Conservation (phyloP, 2,888 invertebrate species). For the Drosophila formosana region DNA sequence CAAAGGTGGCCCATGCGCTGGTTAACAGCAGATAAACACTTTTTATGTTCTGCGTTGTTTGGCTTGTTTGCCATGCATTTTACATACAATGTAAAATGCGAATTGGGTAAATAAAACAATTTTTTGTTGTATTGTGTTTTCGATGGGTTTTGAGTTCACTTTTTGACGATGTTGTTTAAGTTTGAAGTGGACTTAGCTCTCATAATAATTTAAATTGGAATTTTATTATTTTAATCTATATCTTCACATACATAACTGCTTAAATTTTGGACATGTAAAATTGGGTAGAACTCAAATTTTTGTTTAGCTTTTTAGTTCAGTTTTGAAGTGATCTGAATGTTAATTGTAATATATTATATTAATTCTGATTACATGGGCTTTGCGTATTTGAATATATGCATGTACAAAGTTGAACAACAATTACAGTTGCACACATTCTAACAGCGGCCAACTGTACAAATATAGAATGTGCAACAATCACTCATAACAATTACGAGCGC, state of each 20-base stretch:
- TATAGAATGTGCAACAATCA: constrained; percentile 32
- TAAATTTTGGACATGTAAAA: constrained; percentile 30
- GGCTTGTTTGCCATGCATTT: constrained; percentile 50
- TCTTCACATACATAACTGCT: no score
- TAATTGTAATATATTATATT: no score
- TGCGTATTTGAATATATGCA: not conserved
- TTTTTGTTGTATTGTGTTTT: not conserved
- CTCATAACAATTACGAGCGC: constrained; percentile 25
- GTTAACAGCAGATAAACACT: constrained; percentile 38
- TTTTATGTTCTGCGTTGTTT: constrained; percentile 46
- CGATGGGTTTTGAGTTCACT: not conserved
- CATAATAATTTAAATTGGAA: no score
- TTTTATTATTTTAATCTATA: no score
- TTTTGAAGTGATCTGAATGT: no score
- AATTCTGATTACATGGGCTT: not conserved
- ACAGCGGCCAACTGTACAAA: constrained; percentile 30
- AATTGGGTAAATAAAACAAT: constrained; percentile 14
- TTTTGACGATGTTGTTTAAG: no score
- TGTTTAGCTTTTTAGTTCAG: no score
- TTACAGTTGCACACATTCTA: not conserved
- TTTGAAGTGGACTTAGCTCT: no score
- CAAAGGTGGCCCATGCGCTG: constrained; percentile 19
- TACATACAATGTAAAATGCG: constrained; percentile 59
- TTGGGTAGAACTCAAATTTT: constrained; percentile 10
- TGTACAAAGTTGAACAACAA: not conserved